Conservation (phyloP, 2,797 vertebrate genomes). For the Enteromius viviparus region DNA sequence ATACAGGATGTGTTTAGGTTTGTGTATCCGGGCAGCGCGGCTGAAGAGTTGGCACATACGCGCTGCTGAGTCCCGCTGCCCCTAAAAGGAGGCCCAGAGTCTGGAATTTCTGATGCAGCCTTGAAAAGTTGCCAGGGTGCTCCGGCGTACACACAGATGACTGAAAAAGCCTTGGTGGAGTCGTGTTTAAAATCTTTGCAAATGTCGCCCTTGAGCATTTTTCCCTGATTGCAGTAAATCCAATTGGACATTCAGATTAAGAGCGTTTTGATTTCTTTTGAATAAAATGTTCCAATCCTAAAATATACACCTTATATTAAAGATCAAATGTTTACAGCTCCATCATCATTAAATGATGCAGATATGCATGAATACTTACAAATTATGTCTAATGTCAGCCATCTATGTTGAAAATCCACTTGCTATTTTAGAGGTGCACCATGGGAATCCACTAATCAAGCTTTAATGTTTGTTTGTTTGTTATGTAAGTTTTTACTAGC, state of each 20-base stretch:
- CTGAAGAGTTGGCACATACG: slow-evolving; percentile 57
- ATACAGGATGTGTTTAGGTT: slow-evolving; percentile 61
- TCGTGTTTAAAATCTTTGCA: slow-evolving; percentile 19
- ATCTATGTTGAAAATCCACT: background rate
- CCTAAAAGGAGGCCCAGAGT: slow-evolving; percentile 66
- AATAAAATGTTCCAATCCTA: background rate
- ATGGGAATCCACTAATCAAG: background rate
- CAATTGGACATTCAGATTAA: slow-evolving; percentile 9
- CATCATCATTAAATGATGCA: slow-evolving; percentile 6
- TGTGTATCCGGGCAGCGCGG: slow-evolving; percentile 59
- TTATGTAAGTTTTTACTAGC: slow-evolving; percentile 17
- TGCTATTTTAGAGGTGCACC: background rate
- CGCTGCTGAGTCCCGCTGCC: slow-evolving; percentile 50
- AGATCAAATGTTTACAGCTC: slow-evolving; percentile 10
- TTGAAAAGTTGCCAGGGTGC: slow-evolving; percentile 43
- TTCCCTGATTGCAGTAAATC: slow-evolving; percentile 27
- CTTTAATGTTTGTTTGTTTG: slow-evolving; percentile 26
- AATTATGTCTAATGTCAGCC: slow-evolving; percentile 10
- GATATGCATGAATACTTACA: background rate
- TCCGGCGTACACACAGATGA: slow-evolving; percentile 54
- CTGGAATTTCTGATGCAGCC: slow-evolving; percentile 58
- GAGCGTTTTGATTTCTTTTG: slow-evolving; percentile 1
- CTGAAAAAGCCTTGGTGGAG: slow-evolving; percentile 52
- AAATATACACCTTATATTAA: slow-evolving; percentile 27
- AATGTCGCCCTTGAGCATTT: background rate